Evolutionary conservation across 1,140 invertebrate genomes (phyloP).

Genomic region (Dolichoris vasculosae): DNA sequence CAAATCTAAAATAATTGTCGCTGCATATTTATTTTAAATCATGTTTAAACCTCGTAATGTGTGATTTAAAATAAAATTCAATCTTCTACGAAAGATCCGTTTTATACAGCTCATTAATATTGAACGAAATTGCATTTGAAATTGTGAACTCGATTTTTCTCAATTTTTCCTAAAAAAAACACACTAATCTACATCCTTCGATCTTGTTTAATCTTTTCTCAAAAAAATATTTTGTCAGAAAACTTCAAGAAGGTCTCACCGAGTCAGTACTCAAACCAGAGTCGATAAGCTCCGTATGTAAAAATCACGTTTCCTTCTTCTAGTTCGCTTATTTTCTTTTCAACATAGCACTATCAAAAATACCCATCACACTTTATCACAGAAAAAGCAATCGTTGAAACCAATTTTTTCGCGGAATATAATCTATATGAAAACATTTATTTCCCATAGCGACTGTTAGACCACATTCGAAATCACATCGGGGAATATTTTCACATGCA

Average conservation of each 20-base stretch:
- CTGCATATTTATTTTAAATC: not conserved
- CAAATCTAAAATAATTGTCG: not conserved
- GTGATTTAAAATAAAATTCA: too few relatives aligned
- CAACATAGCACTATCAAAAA: not conserved
- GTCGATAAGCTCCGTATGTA: slow-evolving; percentile 18
- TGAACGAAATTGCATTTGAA: too few relatives aligned
- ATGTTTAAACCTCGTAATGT: too few relatives aligned
- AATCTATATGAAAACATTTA: slow-evolving; percentile 20
- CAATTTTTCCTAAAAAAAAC: not conserved
- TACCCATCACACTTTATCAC: not conserved
- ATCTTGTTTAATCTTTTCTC: slow-evolving; percentile 29
- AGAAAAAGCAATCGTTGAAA: slow-evolving; percentile 35
- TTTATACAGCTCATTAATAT: not conserved
- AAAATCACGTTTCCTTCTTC: not conserved
- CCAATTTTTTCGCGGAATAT: slow-evolving; percentile 26
- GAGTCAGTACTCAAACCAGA: slow-evolving; percentile 24
- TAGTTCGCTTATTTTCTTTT: not conserved
- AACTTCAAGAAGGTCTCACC: not conserved
- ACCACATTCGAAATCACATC: slow-evolving; percentile 2
- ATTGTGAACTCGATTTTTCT: not conserved
- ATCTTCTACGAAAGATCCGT: too few relatives aligned
- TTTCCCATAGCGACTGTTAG: slow-evolving; percentile 28
- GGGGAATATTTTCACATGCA: slow-evolving; percentile 18
- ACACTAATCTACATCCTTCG: slow-evolving; percentile 30
- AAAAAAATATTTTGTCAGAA: not conserved